A percentile compares a stretch with the other conserved stretches of the same genome.
Conservation (phyloP, 2,797 vertebrate species). For the Anguilla pacifica region DNA sequence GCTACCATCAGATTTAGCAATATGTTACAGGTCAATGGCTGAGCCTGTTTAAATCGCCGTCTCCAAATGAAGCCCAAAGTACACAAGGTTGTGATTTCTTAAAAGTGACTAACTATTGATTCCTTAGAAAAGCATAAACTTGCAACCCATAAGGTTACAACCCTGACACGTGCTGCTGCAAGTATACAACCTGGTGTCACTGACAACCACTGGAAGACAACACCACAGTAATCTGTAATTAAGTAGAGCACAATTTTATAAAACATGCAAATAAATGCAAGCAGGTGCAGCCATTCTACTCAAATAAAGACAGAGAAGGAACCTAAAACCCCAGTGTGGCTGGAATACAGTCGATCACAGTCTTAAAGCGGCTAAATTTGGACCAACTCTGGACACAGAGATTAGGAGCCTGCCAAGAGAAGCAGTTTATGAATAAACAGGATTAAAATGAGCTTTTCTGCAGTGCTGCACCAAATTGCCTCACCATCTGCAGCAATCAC, state of each 20-base stretch:
- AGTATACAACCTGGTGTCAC: neutral
- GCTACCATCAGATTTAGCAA: neutral
- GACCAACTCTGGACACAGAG: neutral
- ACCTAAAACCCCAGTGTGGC: neutral
- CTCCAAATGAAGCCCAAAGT: neutral
- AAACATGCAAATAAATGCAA: neutral
- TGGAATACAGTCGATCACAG: neutral
- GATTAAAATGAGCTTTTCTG: conserved; percentile 11
- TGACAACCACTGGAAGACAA: neutral
- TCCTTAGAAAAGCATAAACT: neutral
- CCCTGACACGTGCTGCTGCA: neutral
- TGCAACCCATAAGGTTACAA: neutral
- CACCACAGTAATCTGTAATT: neutral
- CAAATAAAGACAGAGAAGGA: neutral
- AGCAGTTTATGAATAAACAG: conserved; percentile 1
- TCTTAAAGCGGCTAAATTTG: neutral
- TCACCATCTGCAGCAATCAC: neutral
- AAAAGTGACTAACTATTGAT: neutral
- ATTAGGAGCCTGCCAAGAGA: conserved; percentile 6
- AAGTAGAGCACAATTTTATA: neutral
- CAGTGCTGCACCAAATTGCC: conserved; percentile 2
- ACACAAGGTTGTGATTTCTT: neutral
- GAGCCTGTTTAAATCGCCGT: neutral
- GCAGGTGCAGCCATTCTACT: neutral
- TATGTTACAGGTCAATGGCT: neutral